Evolutionary conservation across 2,888 invertebrate species (phyloP).

Genomic region (Polia nebulosa): DNA sequence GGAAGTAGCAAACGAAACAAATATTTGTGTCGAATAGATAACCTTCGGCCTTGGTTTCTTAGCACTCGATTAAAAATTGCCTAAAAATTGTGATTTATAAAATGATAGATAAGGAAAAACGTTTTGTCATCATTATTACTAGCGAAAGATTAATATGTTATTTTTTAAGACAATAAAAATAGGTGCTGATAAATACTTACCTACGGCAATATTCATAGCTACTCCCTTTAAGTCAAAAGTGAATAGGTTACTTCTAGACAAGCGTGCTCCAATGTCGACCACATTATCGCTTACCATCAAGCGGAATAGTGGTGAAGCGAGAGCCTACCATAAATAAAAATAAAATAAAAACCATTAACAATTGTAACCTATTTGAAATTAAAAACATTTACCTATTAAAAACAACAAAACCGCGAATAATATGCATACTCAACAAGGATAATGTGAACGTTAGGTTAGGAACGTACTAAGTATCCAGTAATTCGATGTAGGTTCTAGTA

Average conservation of each 20-base stretch:
- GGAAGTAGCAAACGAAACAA: background rate
- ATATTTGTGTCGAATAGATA: conserved; percentile 14
- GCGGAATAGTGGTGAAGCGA: no score
- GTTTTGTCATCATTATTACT: conserved; percentile 1
- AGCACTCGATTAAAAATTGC: background rate
- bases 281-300: no score
- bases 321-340: background rate
- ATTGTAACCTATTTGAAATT: conserved; percentile 11
- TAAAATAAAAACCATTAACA: background rate
- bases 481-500: conserved; percentile 43
- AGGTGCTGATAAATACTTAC: background rate
- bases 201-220: conserved; percentile 17
- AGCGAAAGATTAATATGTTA: conserved; percentile 2
- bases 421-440: conserved; percentile 47
- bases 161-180: conserved; percentile 2
- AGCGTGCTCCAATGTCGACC: no score
- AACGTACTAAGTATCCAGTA: no score
- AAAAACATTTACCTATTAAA: conserved; percentile 34
- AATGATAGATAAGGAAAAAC: conserved; percentile 10
- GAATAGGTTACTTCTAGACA: no score
- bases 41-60: conserved; percentile 15
- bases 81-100: background rate
- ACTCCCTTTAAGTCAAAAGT: no score
- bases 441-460: conserved; percentile 43
- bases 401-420: conserved; percentile 15